Evolutionary conservation across 2,888 invertebrate genomes (phyloP).

Genomic region (Rhyacophila evoluta): DNA sequence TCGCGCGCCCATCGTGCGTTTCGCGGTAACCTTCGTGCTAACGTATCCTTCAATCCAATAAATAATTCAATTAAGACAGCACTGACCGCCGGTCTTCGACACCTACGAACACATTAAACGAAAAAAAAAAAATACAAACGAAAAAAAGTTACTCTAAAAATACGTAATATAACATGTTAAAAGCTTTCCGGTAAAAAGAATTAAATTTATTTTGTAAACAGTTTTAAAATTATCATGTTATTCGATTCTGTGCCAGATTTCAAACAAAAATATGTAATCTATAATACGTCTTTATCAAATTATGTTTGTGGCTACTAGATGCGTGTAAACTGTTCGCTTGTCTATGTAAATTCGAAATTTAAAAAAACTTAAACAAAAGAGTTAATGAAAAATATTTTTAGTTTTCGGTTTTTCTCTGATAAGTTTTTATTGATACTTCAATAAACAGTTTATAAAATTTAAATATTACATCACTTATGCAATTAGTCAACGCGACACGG

Average conservation of each 20-base stretch:
- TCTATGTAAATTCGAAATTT: too few species aligned
- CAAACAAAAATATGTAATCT: neutral
- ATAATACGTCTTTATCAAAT: too few species aligned
- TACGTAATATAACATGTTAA: neutral
- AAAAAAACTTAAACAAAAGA: too few species aligned
- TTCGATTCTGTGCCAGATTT: neutral
- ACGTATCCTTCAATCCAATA: neutral
- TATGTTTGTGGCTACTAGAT: too few species aligned
- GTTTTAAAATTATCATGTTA: neutral
- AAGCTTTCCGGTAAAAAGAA: neutral
- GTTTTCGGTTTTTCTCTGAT: too few species aligned
- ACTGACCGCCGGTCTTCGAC: neutral
- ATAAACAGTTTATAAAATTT: too few species aligned
- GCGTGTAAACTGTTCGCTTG: too few species aligned
- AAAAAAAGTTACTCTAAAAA: neutral
- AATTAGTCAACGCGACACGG: too few species aligned
- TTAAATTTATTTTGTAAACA: neutral
- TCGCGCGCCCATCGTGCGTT: conserved; percentile 13
- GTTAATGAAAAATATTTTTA: too few species aligned
- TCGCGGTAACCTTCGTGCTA: neutral
- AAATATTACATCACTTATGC: too few species aligned
- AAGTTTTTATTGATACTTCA: too few species aligned
- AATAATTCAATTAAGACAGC: neutral
- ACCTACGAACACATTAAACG: neutral
- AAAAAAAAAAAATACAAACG: neutral